These are phyloP conservation scores for Gracilinanus agilis DNA, from an alignment of 2,113 vertebrate species.

Conservation along the genomic window DNA sequence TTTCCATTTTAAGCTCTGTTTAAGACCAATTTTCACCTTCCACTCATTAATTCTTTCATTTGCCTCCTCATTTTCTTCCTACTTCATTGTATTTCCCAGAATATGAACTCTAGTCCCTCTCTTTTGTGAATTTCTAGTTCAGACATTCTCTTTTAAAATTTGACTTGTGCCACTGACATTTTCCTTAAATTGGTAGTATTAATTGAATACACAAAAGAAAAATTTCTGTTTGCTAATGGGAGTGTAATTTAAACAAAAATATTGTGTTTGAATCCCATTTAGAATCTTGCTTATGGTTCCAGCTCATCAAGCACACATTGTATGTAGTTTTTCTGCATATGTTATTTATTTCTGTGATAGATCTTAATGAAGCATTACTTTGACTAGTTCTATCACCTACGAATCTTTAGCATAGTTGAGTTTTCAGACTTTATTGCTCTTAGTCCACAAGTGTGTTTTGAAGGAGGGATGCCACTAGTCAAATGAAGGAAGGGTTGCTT, in stretches of 20 bases:
- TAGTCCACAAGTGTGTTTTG: background rate
- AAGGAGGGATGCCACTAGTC: background rate
- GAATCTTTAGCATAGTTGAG: background rate
- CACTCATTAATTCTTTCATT: conserved; percentile 26
- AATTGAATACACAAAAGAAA: background rate
- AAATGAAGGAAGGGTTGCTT: background rate
- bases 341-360: background rate
- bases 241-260: background rate
- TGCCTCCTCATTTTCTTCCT: background rate
- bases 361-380: background rate
- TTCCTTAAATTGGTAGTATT: conserved; percentile 16
- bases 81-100: conserved; percentile 40
- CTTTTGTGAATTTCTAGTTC: conserved; percentile 8
- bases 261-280: conserved; percentile 14
- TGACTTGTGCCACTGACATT: background rate
- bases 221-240: background rate
- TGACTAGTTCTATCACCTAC: background rate
- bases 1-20: conserved; percentile 1
- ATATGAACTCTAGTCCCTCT: background rate
- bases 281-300: conserved; percentile 10
- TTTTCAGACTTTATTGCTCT: background rate
- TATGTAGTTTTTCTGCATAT: background rate
- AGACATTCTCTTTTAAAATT: background rate
- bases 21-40: background rate
- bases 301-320: background rate